These are phyloP conservation scores for Sphaeramia orbicularis DNA, from an alignment of 2,797 vertebrate species.

Conservation along the genomic window DNA sequence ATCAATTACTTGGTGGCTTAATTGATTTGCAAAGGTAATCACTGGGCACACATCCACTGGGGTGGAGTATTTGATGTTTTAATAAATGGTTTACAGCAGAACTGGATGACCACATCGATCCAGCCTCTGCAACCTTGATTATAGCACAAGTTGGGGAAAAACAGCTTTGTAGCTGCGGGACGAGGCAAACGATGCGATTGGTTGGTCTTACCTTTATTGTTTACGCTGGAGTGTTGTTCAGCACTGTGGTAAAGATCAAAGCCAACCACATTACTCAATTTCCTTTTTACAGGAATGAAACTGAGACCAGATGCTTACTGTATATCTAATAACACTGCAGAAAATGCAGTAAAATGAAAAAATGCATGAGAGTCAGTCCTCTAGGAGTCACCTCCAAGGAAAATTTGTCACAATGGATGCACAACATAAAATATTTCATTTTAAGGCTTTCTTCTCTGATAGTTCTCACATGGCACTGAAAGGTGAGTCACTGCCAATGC, in stretches of 20 bases:
- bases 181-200: conserved; percentile 29
- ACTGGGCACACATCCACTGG: conserved; percentile 65
- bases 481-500: conserved; percentile 19
- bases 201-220: conserved; percentile 47
- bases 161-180: conserved; percentile 40
- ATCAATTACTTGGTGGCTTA: conserved; percentile 73
- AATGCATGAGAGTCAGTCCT: conserved; percentile 18
- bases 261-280: conserved; percentile 52
- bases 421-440: not conserved
- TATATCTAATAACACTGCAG: conserved; percentile 32
- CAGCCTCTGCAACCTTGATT: conserved; percentile 67
- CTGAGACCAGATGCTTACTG: conserved; percentile 42
- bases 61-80: conserved; percentile 74
- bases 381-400: conserved; percentile 25
- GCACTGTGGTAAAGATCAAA: conserved; percentile 47
- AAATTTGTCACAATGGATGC: conserved; percentile 13
- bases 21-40: conserved; percentile 81
- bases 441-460: not conserved
- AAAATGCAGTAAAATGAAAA: conserved; percentile 47
- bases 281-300: conserved; percentile 57
- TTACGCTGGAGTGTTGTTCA: conserved; percentile 35
- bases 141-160: conserved; percentile 55
- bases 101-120: conserved; percentile 65
- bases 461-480: conserved; percentile 2
- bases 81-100: conserved; percentile 77